Conservation (phyloP, 2,113 vertebrate genomes). For the Cyphomyrus discorhynchus region DNA sequence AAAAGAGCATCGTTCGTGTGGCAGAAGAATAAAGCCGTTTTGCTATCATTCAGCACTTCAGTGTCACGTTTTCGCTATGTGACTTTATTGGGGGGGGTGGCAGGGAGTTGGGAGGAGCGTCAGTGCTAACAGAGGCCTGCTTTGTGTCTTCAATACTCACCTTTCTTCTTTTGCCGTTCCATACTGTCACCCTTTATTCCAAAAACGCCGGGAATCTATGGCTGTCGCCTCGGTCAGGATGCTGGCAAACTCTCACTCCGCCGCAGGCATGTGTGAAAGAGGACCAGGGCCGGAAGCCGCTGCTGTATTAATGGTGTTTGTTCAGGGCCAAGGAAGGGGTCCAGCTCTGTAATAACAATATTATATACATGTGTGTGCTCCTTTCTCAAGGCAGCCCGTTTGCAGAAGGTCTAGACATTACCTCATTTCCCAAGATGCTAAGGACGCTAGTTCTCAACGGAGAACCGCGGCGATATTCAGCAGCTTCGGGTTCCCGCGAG, state of each 20-base stretch:
- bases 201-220: neutral
- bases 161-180: neutral
- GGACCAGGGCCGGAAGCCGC: neutral
- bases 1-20: neutral
- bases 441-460: conserved; percentile 24
- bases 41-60: neutral
- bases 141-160: neutral
- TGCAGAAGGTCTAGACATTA: conserved; percentile 54
- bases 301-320: neutral
- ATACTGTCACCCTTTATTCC: neutral
- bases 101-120: neutral
- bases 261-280: neutral
- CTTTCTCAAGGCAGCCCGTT: conserved; percentile 19
- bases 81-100: neutral
- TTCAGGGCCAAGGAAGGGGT: conserved; percentile 27
- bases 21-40: neutral
- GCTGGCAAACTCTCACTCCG: neutral
- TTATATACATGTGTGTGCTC: conserved; percentile 16
- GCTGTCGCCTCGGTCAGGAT: neutral
- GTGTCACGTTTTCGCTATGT: neutral
- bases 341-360: conserved; percentile 40
- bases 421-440: conserved; percentile 42
- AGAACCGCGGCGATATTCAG: conserved; percentile 25
- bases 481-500: neutral
- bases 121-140: neutral